These are phyloP conservation scores for Amphiprion ocellaris DNA, from an alignment of 2,113 vertebrate genomes.

Conservation along the genomic window DNA sequence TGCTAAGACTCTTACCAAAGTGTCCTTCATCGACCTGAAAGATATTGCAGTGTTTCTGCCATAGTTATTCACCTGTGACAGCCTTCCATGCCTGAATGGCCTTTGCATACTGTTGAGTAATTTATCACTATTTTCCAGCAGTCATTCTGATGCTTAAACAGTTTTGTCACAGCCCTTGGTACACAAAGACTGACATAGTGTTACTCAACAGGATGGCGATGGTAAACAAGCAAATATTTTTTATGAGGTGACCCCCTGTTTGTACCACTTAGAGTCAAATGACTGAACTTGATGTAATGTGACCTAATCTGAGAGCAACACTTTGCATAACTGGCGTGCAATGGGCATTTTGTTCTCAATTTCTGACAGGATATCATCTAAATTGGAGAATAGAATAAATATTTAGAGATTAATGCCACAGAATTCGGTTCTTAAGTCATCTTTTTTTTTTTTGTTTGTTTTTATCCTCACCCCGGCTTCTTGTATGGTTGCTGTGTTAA, in stretches of 20 bases:
- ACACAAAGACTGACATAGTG: background rate
- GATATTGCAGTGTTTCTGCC: slow-evolving; percentile 3
- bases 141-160: background rate
- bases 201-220: background rate
- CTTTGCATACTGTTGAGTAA: background rate
- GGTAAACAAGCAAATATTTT: background rate
- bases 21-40: slow-evolving; percentile 3
- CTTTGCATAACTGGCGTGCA: background rate
- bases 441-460: background rate
- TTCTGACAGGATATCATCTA: background rate
- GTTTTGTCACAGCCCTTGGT: background rate
- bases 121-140: slow-evolving; percentile 5
- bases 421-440: background rate
- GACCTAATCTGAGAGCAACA: background rate
- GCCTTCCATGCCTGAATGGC: background rate
- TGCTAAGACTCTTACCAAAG: slow-evolving; percentile 11
- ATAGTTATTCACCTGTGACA: background rate
- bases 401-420: background rate
- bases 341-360: background rate
- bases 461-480: background rate
- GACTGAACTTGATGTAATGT: background rate
- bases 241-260: background rate
- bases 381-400: background rate
- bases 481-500: background rate
- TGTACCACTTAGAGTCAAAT: background rate